Percentiles rank a stretch among this genome's conserved stretches.
phyloP scores from a whole-genome alignment of 1,140 invertebrate species.

The Globodera rostochiensis region DNA sequence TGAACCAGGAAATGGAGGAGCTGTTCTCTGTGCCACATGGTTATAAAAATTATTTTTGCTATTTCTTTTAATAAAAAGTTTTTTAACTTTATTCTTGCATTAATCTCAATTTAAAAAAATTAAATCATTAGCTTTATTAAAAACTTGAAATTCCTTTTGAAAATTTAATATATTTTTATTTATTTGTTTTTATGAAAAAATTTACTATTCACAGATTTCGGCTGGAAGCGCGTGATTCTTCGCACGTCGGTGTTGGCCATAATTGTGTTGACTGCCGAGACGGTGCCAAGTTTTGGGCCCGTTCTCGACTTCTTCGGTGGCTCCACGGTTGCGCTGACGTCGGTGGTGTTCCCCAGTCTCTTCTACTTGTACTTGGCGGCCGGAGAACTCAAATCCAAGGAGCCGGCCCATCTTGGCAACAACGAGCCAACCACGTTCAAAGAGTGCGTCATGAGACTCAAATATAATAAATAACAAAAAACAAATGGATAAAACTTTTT shows the following conservation, averaged over 20 bases:
- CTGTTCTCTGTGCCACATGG: constrained; percentile 59
- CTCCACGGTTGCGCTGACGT: constrained; percentile 79
- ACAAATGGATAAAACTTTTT: not conserved
- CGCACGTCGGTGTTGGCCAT: constrained; percentile 75
- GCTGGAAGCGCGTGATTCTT: constrained; percentile 76
- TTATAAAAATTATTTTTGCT: constrained; percentile 32
- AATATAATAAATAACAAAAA: not conserved
- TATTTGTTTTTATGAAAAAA: too few species aligned
- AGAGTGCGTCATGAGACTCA: not conserved
- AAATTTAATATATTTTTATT: too few species aligned
- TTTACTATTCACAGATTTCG: constrained; percentile 73
- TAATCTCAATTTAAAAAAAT: constrained; percentile 8
- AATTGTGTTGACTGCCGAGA: constrained; percentile 78
- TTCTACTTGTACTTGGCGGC: constrained; percentile 75
- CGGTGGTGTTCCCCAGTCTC: constrained; percentile 81
- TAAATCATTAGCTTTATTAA: not conserved
- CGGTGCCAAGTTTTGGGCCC: constrained; percentile 83
- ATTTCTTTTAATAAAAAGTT: too few species aligned
- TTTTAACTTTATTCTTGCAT: not conserved
- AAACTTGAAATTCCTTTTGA: too few species aligned
- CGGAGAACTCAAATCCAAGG: constrained; percentile 49
- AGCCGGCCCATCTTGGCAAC: constrained; percentile 15
- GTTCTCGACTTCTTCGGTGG: constrained; percentile 84
- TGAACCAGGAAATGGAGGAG: constrained; percentile 65
- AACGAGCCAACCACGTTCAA: constrained; percentile 24